Evolutionary conservation across 2,797 vertebrate genomes (phyloP).

Genomic region (Gallinago nigripennis): DNA sequence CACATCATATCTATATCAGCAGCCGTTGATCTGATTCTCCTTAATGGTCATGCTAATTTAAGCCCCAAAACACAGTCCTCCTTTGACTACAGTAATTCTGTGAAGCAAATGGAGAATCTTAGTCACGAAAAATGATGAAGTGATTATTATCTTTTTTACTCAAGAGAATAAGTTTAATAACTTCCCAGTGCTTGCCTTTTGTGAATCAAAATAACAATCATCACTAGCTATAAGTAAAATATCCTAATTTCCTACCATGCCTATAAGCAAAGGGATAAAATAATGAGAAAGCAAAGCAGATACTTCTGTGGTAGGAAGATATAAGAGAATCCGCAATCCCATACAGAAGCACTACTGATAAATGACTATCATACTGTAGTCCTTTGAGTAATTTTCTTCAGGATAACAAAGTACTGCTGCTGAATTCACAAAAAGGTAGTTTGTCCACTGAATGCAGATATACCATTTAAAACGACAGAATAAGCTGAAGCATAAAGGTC

Average conservation of each 20-base stretch:
- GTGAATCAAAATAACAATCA: conserved; percentile 56
- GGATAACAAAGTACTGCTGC: conserved; percentile 15
- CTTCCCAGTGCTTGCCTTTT: background rate
- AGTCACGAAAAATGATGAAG: conserved; percentile 23
- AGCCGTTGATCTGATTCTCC: conserved; percentile 50
- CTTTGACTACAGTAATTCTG: conserved; percentile 36
- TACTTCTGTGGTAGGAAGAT: conserved; percentile 37
- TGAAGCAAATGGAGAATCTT: conserved; percentile 37
- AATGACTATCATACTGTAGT: conserved; percentile 1
- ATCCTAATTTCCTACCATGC: conserved; percentile 57
- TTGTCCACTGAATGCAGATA: background rate
- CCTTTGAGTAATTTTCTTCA: conserved; percentile 43
- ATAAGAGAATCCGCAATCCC: background rate
- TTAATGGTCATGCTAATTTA: conserved; percentile 53
- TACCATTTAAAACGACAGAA: background rate
- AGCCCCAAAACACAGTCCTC: conserved; percentile 17
- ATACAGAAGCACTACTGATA: conserved; percentile 19
- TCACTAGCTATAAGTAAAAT: conserved; percentile 24
- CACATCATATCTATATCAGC: conserved; percentile 47
- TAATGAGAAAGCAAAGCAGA: conserved; percentile 44
- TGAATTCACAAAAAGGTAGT: conserved; percentile 37
- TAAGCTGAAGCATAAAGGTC: background rate
- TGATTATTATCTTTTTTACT: conserved; percentile 53
- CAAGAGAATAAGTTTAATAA: conserved; percentile 58
- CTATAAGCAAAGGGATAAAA: conserved; percentile 57